These are phyloP conservation scores for Pinna nobilis DNA, from an alignment of 1,140 invertebrate genomes.

Conservation along the genomic window DNA sequence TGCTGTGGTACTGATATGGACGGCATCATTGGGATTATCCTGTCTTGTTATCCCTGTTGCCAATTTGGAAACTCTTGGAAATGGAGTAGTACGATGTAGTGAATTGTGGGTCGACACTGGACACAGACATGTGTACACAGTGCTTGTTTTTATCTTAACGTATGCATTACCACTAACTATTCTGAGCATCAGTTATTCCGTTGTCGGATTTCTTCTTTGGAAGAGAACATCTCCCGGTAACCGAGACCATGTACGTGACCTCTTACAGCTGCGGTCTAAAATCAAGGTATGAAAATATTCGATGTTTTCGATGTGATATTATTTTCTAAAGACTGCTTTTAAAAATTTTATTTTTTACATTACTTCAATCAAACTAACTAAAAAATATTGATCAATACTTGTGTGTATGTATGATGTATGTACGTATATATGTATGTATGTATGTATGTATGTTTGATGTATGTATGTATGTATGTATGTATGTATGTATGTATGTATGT, in stretches of 20 bases:
- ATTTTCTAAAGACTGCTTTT: not conserved
- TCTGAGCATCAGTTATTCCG: constrained; percentile 73
- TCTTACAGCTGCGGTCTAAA: constrained; percentile 73
- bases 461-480: too few relatives aligned
- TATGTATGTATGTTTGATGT: too few relatives aligned
- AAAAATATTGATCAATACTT: not conserved
- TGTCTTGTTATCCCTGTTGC: constrained; percentile 22
- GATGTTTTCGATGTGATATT: not conserved
- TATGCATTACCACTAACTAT: constrained; percentile 75
- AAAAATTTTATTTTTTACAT: not conserved
- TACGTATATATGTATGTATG: too few relatives aligned
- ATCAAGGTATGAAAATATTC: constrained; percentile 71
- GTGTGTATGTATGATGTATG: too few relatives aligned
- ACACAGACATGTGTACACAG: constrained; percentile 70
- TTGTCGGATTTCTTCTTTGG: constrained; percentile 67
- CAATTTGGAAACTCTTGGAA: not conserved
- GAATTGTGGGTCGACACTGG: constrained; percentile 53
- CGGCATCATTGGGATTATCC: constrained; percentile 17
- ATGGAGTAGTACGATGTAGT: constrained; percentile 35
- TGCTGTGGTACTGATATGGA: constrained; percentile 35
- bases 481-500: too few relatives aligned
- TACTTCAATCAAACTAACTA: not conserved
- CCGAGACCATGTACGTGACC: constrained; percentile 73
- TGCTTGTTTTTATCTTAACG: constrained; percentile 74
- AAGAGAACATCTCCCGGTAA: constrained; percentile 75